A percentile compares a stretch with the other conserved stretches of the same genome.
Evolutionary conservation across 2,797 vertebrate genomes (phyloP).

Genomic region (Emys orbicularis): DNA sequence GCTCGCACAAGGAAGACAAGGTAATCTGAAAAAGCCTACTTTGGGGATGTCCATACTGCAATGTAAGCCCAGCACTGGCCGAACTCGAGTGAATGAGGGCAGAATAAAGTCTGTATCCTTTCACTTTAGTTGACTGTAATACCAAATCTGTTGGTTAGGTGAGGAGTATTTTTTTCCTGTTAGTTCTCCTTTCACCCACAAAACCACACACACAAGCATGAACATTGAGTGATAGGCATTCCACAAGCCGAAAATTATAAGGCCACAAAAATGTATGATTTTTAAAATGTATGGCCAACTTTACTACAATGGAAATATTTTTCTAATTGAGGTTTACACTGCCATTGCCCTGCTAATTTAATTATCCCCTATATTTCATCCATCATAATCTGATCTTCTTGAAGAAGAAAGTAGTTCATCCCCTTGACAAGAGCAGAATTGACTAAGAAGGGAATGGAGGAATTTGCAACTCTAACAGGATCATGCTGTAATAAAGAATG

Average conservation of each 20-base stretch:
- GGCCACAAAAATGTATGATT: conserved; percentile 44
- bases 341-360: conserved; percentile 78
- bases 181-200: conserved; percentile 1
- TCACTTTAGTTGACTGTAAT: neutral
- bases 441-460: conserved; percentile 39
- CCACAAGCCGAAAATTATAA: neutral
- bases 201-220: neutral
- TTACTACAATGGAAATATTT: conserved; percentile 80
- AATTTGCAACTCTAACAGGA: neutral
- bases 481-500: conserved; percentile 1
- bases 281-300: conserved; percentile 75
- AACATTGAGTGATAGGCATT: neutral
- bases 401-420: conserved; percentile 70
- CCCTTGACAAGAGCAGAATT: conserved; percentile 63
- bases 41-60: neutral
- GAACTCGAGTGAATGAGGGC: neutral
- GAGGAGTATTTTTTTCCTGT: neutral
- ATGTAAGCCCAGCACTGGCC: neutral
- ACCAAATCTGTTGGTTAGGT: fast-evolving
- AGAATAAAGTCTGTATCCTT: neutral
- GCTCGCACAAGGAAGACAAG: neutral
- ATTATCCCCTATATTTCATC: conserved; percentile 77
- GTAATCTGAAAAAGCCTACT: neutral
- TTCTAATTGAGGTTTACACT: conserved; percentile 77
- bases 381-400: conserved; percentile 74